Base-by-base conservation (phyloP, 2,888 invertebrate genomes). In the Bembecia ichneumoniformis region DNA sequence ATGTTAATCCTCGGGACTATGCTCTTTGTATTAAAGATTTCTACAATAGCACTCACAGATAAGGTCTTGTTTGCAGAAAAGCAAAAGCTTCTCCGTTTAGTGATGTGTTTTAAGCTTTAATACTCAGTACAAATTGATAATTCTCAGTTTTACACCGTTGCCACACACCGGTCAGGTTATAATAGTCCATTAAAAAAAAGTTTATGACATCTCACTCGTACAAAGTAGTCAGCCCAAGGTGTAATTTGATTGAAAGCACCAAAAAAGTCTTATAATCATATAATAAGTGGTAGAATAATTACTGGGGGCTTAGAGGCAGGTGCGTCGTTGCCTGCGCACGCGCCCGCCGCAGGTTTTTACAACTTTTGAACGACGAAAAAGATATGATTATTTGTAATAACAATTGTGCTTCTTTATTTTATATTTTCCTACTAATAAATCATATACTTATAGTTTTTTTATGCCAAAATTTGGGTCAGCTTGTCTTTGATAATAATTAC, bases 181-280 rank as follows among this genome's bases (percentile, higher is more conserved):
- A 70, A 76, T 64, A 64, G 58, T 56, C 55, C 48, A 59, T 56
- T 60, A 68, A 72, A 79, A 82, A 82, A 81, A 77, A 68, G 58
- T 81, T 82, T 83, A 84, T 82, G 86, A 87, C 86, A 86, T 86
- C 86, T 87, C 77, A 86, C 80, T 87, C 77, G 56, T 72, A 73
- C 77, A 69, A 81, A 82, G 77, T 80, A 76, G 73, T 71, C 72
- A 59, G 64, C 66, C 75, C 77, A 86, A 86, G 84, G 87, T 87
- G 87, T 86, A 87, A 87, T 87, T 87, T 84, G 86, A 86, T 86
- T 86, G 87, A 87, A 84, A 86, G 87, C 82, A 82, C 83, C 82
- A 86, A 87, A 87, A 87, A 86, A 84, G 75, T 82, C 75, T 77
- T 78, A 83, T 86, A 82, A 86, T 86, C 81, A 82, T 82, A 81